Evolutionary conservation across 2,797 vertebrate genomes (phyloP), one percentile per base, ranked within the genome.

Genomic region (Chelonia mydas): DNA sequence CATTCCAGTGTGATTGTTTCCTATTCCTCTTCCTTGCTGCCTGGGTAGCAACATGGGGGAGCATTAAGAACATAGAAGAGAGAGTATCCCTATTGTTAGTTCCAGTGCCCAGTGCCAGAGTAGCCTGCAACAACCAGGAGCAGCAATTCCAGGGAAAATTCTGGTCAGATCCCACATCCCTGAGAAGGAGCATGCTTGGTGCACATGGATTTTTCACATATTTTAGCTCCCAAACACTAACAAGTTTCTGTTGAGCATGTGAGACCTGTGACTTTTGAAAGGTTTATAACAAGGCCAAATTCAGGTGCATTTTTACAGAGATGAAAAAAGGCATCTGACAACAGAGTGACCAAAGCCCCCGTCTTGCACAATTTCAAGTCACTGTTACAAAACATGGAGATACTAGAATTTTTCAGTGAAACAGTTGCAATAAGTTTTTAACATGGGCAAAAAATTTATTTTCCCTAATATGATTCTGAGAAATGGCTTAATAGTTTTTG

Each of bases 181-280:
- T 89, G 47, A 84, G 27, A 72, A 80, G 8, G 5, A 19, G 61
- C 8, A 5, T 53, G 2, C 47, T 11, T 74, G 74, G 86, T 47
- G 83, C 11, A 81, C 61, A 51, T 31, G 3, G 90, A 8, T 31
- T 81, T 28, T 31, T n/a, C 49, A 81, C 90, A 31, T 78, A 76
- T 54, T 89, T 89, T 87, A 88, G 55, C n/a, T 88, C 12, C 68
- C 80, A 2, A 92, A 84, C 47, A 89, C 92, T 89, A 91, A 94
- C 54, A 78, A 45, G 65, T 49, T 28, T 50, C 45, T 31, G 5
- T 12, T 33, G 50, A 90, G 78, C 19, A 85, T 81, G 82, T 90
- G 12, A 77, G 72, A 86, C 16, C 50, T 83, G 78, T 94, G 82
- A 21, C 49, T 90, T 94, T 89, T 37, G 80, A 65, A 84, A 92